Base-by-base conservation (phyloP, 1,140 invertebrate species). In the Drosophila rhopaloa region DNA sequence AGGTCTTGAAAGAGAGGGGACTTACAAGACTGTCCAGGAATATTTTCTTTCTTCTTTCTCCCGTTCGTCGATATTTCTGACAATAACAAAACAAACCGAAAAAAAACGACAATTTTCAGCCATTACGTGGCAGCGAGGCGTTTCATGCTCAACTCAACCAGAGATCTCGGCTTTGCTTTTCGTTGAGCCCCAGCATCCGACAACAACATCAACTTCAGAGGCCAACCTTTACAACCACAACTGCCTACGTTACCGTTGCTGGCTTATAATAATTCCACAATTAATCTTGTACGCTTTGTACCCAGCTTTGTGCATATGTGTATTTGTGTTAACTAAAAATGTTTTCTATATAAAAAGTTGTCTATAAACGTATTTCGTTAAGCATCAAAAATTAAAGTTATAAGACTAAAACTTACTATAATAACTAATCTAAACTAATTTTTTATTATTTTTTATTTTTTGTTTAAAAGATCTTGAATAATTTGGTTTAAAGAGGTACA, bases 261-360 rank as follows among this genome's bases (percentile, higher is more conserved):
- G 57, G 50, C 55, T 75, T 82, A 66, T 88, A 79, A 82, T 82
- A 85, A 71, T 86, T 78, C 57, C 70, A 85, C 82, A 75, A 86
- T 82, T 85, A 86, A 86, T 85, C 74, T 85, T 86, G 8, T 35
- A 16, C 10, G 48, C 48, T 35, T 14, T 51, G 10, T 51, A 16
- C 48, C 8, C 29, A 2, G 48, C 5, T 29, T 13, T 14, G 47
- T n/a, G 43, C 43, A 48, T 85, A 74, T 62, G 73, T 48, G 46
- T 71, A 46, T 48, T 29, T 35, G 4, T 24, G n/a, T 51, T 50
- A 2, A n/a, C 24, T 51, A 16, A 1, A 51, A 32, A n/a, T 14
- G n/a, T 14, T 29, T 10, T 29, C 4, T 9, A 32, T 14, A 38
- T 38, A 38, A 38, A 32, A 11, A 47, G 24, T 27, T 11, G 13